Evolutionary conservation across 2,797 vertebrate genomes (phyloP).

Genomic region (Apodemus agrarius): DNA sequence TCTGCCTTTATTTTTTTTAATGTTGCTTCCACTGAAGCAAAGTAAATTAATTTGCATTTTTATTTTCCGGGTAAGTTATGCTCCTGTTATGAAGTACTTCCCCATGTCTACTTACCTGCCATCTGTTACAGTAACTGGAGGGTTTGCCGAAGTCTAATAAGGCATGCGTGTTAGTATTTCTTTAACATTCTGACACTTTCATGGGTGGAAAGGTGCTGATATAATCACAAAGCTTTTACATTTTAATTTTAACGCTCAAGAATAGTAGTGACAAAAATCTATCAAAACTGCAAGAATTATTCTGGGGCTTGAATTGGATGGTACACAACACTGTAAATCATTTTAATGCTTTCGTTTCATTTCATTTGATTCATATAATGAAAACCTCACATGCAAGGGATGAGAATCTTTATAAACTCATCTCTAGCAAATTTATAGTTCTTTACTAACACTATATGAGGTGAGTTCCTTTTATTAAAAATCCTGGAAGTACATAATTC

Average conservation of each 20-base stretch:
- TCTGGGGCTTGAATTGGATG: slow-evolving; percentile 7
- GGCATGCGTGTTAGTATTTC: not conserved
- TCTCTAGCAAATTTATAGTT: not conserved
- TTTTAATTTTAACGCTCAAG: slow-evolving; percentile 59
- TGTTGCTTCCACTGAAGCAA: not conserved
- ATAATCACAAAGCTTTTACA: slow-evolving; percentile 17
- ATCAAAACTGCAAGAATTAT: not conserved
- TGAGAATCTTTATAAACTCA: not conserved
- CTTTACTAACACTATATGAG: not conserved
- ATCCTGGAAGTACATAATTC: not conserved
- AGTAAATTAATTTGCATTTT: slow-evolving; percentile 59
- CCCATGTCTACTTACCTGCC: not conserved
- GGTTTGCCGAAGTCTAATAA: not conserved
- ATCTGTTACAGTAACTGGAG: slow-evolving; percentile 44
- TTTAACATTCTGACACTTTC: slow-evolving; percentile 53
- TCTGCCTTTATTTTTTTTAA: slow-evolving; percentile 41
- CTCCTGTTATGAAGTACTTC: slow-evolving; percentile 33
- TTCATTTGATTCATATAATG: not conserved
- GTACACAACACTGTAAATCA: not conserved
- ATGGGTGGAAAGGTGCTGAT: not conserved
- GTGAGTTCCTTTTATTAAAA: not conserved
- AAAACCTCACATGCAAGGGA: not conserved
- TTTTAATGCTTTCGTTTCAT: not conserved
- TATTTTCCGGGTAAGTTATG: slow-evolving; percentile 47
- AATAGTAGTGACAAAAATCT: not conserved